These are phyloP conservation scores for Tromatobia lineatoria DNA, from an alignment of 2,888 invertebrate genomes.

Conservation along the genomic window DNA sequence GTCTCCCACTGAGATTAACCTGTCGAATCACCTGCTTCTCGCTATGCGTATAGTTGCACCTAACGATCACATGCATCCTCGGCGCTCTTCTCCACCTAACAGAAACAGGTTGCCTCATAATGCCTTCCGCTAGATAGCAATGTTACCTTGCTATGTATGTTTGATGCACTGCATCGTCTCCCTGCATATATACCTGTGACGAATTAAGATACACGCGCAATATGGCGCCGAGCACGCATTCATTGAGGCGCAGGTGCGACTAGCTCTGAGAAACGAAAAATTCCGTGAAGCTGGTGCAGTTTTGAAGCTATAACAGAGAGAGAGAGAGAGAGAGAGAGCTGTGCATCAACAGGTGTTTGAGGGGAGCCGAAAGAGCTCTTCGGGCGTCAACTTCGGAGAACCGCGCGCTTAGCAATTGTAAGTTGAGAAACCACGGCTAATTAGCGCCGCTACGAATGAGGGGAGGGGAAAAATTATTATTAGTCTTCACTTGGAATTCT, in stretches of 20 bases:
- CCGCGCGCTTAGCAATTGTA: conserved; percentile 62
- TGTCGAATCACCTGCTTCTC: conserved; percentile 6
- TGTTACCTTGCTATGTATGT: background rate
- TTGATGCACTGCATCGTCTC: conserved; percentile 4
- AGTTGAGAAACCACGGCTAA: conserved; percentile 63
- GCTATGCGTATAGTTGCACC: background rate
- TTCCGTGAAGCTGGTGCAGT: conserved; percentile 48
- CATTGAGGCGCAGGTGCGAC: conserved; percentile 73
- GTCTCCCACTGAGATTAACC: background rate
- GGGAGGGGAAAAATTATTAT: conserved; percentile 23
- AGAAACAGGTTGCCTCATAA: conserved; percentile 35
- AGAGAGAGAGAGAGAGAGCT: no score
- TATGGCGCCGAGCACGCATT: conserved; percentile 71
- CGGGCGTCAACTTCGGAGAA: conserved; percentile 35
- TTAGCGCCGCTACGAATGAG: conserved; percentile 39
- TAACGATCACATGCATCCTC: background rate
- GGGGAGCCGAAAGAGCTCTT: conserved; percentile 27
- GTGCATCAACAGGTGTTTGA: conserved; percentile 49
- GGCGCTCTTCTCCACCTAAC: conserved; percentile 5
- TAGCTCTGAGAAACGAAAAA: conserved; percentile 50
- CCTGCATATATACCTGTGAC: conserved; percentile 14
- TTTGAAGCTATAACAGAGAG: conserved; percentile 35
- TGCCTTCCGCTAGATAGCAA: background rate
- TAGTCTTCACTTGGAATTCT: background rate
- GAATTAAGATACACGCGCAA: conserved; percentile 54